Evolutionary conservation across 2,113 vertebrate species (phyloP), one percentile per base, ranked within the genome.

Genomic region (Tyrannus savana): DNA sequence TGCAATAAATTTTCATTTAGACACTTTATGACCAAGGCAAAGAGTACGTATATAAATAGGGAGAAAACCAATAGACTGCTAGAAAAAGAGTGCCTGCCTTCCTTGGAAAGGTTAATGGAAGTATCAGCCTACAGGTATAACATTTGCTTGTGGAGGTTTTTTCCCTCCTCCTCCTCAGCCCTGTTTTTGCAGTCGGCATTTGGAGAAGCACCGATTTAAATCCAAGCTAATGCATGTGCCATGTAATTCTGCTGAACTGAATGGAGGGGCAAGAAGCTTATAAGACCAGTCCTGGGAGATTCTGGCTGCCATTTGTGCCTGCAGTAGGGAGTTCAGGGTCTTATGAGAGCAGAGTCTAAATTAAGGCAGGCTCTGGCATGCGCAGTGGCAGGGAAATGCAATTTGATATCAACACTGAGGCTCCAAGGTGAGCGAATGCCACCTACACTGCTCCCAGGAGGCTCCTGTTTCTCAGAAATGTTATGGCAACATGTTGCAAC

Each of bases 401-500:
- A 41, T 87, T 91, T 67, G 73, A 64, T 50, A 27, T 37, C 90
- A 89, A 33, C 2, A 1, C 0, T 30, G 72, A 33, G 47, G 39
- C 64, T 94, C 68, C 2, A 19, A 53, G 81, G 60, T 73, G 90
- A 76, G 35, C 3, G 0, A 82, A 64, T 63, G 68, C 93, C 95
- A 90, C 82, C 82, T 82, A 93, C 62, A 18, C 59, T 13, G 13
- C 93, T 95, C 75, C 84, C 87, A 66, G 89, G 77, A 87, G 85
- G 50, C 49, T 84, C 64, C 72, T 25, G n/a, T 59, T 91, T 94
- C 86, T 84, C 15, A 16, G 92, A 93, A 96, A 94, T 87, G 87
- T 94, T 93, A 86, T 95, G 88, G 90, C 81, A 95, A 82, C 59
- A 42, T 72, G 53, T 87, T 68, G 59, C 73, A 92, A 58, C 85